phyloP scores from a whole-genome alignment of 2,888 invertebrate species.

The Lasioglossum vierecki region DNA sequence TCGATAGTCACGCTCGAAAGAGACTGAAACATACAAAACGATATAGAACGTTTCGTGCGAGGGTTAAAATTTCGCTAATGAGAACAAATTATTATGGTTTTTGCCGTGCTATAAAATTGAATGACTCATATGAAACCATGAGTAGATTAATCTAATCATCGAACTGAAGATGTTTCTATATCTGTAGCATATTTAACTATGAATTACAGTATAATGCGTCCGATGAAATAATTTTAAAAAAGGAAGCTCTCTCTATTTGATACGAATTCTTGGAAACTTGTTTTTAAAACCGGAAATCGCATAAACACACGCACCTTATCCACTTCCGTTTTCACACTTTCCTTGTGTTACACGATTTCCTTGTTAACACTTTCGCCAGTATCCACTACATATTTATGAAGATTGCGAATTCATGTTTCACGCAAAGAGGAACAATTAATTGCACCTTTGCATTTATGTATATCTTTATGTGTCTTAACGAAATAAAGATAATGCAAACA shows the following conservation, averaged over 20 bases:
- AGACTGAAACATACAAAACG: slow-evolving; percentile 24
- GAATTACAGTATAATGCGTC: not conserved
- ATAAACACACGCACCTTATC: not conserved
- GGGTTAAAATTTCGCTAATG: slow-evolving; percentile 44
- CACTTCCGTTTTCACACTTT: not conserved
- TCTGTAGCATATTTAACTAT: not conserved
- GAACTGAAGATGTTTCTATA: not conserved
- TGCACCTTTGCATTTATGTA: not conserved
- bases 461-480: not conserved
- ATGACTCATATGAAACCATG: not conserved
- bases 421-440: not conserved
- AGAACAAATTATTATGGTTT: slow-evolving; percentile 22
- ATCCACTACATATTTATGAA: not conserved
- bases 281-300: not conserved
- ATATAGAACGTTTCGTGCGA: slow-evolving; percentile 27
- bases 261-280: not conserved
- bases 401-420: not conserved
- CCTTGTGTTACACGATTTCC: not conserved
- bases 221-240: not conserved
- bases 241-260: not conserved
- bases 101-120: not conserved
- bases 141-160: not conserved
- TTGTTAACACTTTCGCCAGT: not conserved
- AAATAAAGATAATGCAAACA: not conserved
- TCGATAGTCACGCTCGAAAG: slow-evolving; percentile 56